Evolutionary conservation across 2,888 invertebrate species (phyloP), one percentile per base, ranked within the genome.

Genomic region (Portevinia maculata): DNA sequence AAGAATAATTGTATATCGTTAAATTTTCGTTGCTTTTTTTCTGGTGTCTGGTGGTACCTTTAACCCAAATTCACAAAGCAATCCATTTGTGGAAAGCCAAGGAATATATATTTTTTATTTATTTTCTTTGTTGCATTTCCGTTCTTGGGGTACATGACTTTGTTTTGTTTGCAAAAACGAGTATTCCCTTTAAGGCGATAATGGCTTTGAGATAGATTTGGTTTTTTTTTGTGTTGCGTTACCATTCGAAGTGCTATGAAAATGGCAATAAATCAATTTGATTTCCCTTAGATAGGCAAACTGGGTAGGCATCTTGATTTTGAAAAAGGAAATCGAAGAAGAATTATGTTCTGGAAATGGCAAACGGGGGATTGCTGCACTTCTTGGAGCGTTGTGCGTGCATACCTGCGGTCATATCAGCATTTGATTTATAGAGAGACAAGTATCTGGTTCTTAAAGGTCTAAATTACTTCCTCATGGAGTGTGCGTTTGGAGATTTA

Each of bases 131-230:
- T 44, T 44, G 44, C 44, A 44, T 44, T 44, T 44, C 19, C 59
- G 57, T 70, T 70, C 55, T 39, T 4, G 57, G 57, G 32, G 65
- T 15, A 57, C 65, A 65, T 73, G 62, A 62, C 65, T 59, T 32
- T 17, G 9, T 17, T 59, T 44, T 19, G 11, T 5, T 17, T 9
- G 34, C 11, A 19, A 50, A n/a, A 62, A 57, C 39, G 55, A 17
- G 62, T 48, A 21, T 65, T 74, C 44, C 74, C 69, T 60, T 69
- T 46, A 79, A 79, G 78, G 59, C 73, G 78, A 73, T 79, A 65
- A 73, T 73, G 65, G 59, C 19, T 53, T 59, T 8, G n/a, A 65
- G 59, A 65, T 73, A 37, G 59, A 53, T 79, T 13, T 3, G 5
- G n/a, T n/a, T n/a, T 13, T 6, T 13, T 13, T 15, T 8, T 39